Evolutionary conservation across 2,888 invertebrate species (phyloP), one percentile per base, ranked within the genome.

Genomic region (Hypsopygia costalis): DNA sequence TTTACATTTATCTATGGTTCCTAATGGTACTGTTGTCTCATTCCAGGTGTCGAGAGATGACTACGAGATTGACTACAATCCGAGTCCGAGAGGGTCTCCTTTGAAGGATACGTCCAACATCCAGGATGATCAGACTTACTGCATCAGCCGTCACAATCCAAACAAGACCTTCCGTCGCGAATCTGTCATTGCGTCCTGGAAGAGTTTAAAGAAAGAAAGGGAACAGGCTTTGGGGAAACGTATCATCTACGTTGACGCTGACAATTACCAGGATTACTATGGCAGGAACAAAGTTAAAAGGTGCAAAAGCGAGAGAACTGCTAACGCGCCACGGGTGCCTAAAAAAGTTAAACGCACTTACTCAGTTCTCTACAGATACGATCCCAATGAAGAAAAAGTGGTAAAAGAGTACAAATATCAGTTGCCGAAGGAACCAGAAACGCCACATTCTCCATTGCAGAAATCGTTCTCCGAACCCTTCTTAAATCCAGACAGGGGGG

Each of bases 141-240:
- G 71, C 62, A 85, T 88, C 58, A 88, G 87, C 58, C 78, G 88
- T n/a, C 87, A 87, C 63, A 88, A 88, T 45, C 88, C 88, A 0
- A 88, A 88, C 63, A 87, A 79, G 61, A 88, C 87, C 21, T 89
- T 87, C 64, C 76, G 89, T 1, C 66, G 89, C 6, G 89, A 89
- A 55, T 82, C 88, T 1, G 87, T 89, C 25, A 89, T 89, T 11
- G 89, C 89, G 16, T 89, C 89, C 0, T 89, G 89, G 89, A 88
- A 81, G 51, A 83, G 71, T 51, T 57, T 89, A 60, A 89, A 89
- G 59, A 87, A 88, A 44, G 89, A 89, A 47, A 69, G 89, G 4
- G 89, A 89, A 45, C 76, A 73, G 45, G 89, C 89, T 38, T 58
- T 89, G 27, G 89, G 89, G 0, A 88, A 88, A 53, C 64, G 83